Evolutionary conservation across 2,113 vertebrate species (phyloP).

Genomic region (Oreochromis spilurus): DNA sequence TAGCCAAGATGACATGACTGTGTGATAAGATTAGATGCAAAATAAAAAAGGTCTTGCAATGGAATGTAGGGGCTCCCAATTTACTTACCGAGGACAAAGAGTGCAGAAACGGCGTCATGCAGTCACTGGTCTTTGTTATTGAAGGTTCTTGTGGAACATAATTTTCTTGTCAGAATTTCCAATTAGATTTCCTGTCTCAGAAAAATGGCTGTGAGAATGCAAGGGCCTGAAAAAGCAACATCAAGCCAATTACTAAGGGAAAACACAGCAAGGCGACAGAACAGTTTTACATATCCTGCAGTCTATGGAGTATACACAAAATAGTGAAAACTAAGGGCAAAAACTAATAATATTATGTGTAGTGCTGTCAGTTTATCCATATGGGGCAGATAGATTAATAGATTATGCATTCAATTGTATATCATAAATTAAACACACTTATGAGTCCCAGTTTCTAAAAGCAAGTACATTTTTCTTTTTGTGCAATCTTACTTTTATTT

Average conservation of each 20-base stretch:
- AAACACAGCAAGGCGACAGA: background rate
- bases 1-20: constrained; percentile 15
- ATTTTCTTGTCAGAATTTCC: constrained; percentile 37
- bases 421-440: background rate
- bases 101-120: background rate
- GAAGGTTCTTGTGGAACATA: background rate
- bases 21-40: constrained; percentile 28
- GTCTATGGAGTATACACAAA: background rate
- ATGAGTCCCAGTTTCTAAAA: background rate
- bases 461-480: background rate
- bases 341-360: background rate
- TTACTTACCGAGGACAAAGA: background rate
- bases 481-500: background rate
- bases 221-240: constrained; percentile 10
- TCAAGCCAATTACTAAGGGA: background rate
- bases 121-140: constrained; percentile 9
- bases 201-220: background rate
- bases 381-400: background rate
- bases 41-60: constrained; percentile 1
- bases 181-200: constrained; percentile 3
- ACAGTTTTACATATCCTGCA: background rate
- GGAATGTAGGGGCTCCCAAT: constrained; percentile 1
- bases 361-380: background rate
- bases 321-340: background rate
- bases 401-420: background rate